Percentiles rank a stretch among this genome's conserved stretches.
These are phyloP conservation scores for Saguinus midas DNA, from an alignment of 2,113 vertebrate genomes.

Conservation along the genomic window DNA sequence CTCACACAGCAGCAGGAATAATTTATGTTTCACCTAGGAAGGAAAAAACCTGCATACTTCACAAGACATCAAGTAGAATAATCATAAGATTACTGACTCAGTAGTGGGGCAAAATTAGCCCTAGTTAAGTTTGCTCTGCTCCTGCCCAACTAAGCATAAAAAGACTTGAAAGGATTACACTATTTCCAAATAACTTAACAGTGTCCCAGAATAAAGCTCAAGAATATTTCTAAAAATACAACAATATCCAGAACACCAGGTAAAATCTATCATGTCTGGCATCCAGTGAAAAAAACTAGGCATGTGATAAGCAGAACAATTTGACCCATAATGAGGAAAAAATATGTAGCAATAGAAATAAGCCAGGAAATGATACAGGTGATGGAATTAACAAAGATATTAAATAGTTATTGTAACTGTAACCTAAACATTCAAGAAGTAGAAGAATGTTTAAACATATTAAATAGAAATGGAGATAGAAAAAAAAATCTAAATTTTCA, in stretches of 20 bases:
- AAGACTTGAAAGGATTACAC: not conserved
- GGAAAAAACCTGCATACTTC: not conserved
- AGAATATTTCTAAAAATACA: slow-evolving; percentile 30
- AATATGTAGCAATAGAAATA: not conserved
- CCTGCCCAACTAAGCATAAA: slow-evolving; percentile 8
- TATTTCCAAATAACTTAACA: not conserved
- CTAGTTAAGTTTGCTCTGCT: slow-evolving; percentile 1
- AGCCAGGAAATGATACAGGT: not conserved
- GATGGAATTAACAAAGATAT: not conserved
- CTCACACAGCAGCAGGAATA: not conserved
- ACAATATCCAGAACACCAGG: not conserved
- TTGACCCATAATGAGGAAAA: not conserved
- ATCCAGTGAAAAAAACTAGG: not conserved
- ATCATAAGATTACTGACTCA: not conserved
- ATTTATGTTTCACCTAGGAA: not conserved
- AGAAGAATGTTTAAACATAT: not conserved
- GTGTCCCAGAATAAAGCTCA: slow-evolving; percentile 6
- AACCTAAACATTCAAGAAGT: not conserved
- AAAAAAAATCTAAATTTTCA: slow-evolving; percentile 13
- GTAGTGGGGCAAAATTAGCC: not conserved
- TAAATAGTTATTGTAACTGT: not conserved
- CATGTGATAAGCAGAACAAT: not conserved
- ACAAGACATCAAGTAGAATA: not conserved
- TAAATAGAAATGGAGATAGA: not conserved
- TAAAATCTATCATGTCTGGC: not conserved